Evolutionary conservation across 2,888 invertebrate species (phyloP), one percentile per base, ranked within the genome.

Genomic region (Microplitis deprimator): DNA sequence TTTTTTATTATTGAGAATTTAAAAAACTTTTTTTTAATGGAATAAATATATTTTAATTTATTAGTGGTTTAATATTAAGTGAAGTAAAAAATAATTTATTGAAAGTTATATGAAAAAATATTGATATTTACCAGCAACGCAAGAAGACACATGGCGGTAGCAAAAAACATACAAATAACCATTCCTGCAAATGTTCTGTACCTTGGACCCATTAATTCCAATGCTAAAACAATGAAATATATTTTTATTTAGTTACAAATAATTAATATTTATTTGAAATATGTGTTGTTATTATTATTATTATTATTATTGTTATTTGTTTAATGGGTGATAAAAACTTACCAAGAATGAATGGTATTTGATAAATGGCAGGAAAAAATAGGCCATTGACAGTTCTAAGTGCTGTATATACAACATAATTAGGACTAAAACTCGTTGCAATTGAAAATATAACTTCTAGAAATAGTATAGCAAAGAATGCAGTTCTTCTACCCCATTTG

Each of bases 301-400:
- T 6, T n/a, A 10, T 10, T 6, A 64, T 20, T 17, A 39, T 60
- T n/a, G 8, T 38, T 10, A 39, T 13, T 60, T 1, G 16, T 7
- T 17, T 1, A 39, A 29, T 6, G 3, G 8, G 17, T 4, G 3
- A 29, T 29, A 29, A 60, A 20, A 61, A 20, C 88, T 82, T 84
- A 91, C 94, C 93, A 79, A 94, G 87, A 80, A 94, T 93, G 80
- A 94, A 94, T 0, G 94, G 94, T 84, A 93, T 91, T 86, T 94
- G 94, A 84, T 93, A 94, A 78, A 94, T 87, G 0, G 94, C 93
- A 10, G 94, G 94, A 83, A 94, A 94, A 87, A 93, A 93, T 68
- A 93, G 89, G 2, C 94, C 94, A 68, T 93, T 92, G 68, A 92
- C 88, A 5, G 93, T 91, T 80, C 94, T 91, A 68, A 93, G 85